Base-by-base conservation (phyloP, 1,140 invertebrate species). In the Drosophila obscura region DNA sequence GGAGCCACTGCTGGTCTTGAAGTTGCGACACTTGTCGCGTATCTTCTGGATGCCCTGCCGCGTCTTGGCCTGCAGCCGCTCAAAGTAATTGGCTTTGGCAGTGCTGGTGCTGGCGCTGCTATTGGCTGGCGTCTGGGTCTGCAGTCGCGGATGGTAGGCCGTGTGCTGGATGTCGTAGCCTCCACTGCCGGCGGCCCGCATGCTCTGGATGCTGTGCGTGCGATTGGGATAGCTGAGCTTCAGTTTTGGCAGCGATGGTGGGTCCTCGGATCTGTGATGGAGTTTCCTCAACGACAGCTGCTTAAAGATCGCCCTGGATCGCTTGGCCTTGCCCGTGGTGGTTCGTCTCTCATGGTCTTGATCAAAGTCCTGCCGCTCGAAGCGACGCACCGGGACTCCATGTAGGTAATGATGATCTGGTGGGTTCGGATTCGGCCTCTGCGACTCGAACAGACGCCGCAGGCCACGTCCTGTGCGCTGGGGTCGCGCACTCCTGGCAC, bases 191-290 rank as follows among this genome's bases (percentile, higher is more conserved):
- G 82, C 61, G 1, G 77, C 61, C 0, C 80, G 57, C 75, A 90
- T 83, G 71, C 84, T 91, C 46, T 91, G 85, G 41, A 84, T 88
- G 53, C 90, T 91, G 48, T 85, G 79, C n/a, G 90, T 92, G 45
- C 89, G 73, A 61, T 92, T 91, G 0, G 91, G 91, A 48, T 91
- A 92, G 62, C 67, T 84, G 0, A 92, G 85, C 52, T 91, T 92
- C 0, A 92, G 77, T 43, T 90, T 91, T 39, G 90, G 91, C 58
- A 91, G 56, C 41, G 80, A 68, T 1, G 80, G 76, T 13, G 80
- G 63, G 16, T 67, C 71, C 45, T 85, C 78, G 5, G 60, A 44
- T 0, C 75, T 35, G 1, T 83, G 80, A 41, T 82, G 72, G 2
- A 89, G 57, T 5, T 85, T 85, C 1, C 87, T 64, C 19, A 91